phyloP scores from a whole-genome alignment of 1,140 invertebrate genomes.

The Ruditapes philippinarum region DNA sequence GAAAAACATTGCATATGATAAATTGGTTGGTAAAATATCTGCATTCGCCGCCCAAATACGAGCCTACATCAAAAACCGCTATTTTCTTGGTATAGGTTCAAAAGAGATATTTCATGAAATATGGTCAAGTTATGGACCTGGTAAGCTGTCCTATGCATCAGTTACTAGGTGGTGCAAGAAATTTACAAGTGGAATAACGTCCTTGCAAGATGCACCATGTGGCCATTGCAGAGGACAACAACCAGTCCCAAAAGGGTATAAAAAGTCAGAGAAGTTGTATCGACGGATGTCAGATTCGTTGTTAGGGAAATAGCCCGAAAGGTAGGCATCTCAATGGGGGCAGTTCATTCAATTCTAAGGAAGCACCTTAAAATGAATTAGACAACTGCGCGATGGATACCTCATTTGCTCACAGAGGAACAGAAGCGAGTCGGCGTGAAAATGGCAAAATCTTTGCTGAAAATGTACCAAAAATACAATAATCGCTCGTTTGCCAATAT shows the following conservation, averaged over 20 bases:
- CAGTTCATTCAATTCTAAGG: background rate
- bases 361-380: conserved; percentile 5
- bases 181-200: no score
- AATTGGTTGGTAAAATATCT: no score
- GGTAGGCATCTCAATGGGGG: background rate
- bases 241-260: background rate
- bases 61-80: no score
- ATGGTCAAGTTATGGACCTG: no score
- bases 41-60: no score
- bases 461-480: background rate
- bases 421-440: background rate
- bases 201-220: no score
- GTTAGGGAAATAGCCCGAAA: background rate
- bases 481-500: background rate
- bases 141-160: no score
- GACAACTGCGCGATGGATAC: conserved; percentile 35
- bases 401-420: background rate
- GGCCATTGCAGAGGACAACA: no score
- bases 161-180: no score
- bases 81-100: no score
- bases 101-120: no score
- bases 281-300: background rate
- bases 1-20: no score
- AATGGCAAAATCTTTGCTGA: background rate
- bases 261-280: background rate